These are phyloP conservation scores for Numenius arquata DNA, from an alignment of 2,113 vertebrate genomes.

Conservation along the genomic window DNA sequence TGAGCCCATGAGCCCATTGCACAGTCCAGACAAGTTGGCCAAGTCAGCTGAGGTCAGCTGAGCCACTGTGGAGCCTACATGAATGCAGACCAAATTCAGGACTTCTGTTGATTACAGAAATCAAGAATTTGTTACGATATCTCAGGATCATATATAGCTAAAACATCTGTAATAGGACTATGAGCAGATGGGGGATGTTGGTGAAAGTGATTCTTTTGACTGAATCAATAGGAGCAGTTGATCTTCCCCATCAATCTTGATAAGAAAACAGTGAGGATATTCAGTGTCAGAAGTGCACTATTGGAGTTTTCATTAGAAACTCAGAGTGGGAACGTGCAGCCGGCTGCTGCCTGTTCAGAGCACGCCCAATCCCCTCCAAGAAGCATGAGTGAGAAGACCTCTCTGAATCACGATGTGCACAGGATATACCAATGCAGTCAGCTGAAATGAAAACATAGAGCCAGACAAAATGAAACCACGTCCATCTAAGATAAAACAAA, in stretches of 20 bases:
- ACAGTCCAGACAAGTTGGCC: neutral
- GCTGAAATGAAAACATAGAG: neutral
- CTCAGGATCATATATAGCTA: neutral
- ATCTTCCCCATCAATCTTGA: constrained; percentile 7
- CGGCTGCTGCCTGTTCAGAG: neutral
- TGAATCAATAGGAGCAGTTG: neutral
- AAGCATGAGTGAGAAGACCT: neutral
- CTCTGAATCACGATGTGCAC: neutral
- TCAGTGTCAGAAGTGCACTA: neutral
- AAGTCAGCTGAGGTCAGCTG: neutral
- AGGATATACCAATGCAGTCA: neutral
- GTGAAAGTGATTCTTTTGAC: neutral
- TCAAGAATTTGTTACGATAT: neutral
- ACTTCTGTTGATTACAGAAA: neutral
- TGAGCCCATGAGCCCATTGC: neutral
- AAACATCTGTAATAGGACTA: neutral
- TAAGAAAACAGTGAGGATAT: neutral
- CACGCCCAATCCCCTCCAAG: rapidly evolving
- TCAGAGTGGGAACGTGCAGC: neutral
- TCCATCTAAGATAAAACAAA: constrained; percentile 37
- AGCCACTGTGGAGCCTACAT: neutral
- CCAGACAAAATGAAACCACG: neutral
- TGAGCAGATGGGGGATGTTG: neutral
- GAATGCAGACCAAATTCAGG: neutral
- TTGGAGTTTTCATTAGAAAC: constrained; percentile 25